A percentile compares a stretch with the other conserved stretches of the same genome.
Conservation (phyloP, 2,797 vertebrate species). For the Sebastes goodei region DNA sequence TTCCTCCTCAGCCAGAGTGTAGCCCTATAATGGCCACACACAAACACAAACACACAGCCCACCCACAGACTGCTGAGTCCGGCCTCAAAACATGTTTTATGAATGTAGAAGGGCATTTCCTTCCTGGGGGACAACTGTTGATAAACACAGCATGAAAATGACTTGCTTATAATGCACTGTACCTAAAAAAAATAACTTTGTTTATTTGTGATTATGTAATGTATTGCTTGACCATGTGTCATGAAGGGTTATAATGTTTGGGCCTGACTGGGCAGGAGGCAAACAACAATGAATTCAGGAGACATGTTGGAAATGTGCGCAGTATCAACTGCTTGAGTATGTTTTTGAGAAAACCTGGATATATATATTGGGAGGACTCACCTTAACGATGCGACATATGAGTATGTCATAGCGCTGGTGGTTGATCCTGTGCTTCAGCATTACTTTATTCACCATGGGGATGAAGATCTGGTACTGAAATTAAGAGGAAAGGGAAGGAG, state of each 20-base stretch:
- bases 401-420: conserved; percentile 97
- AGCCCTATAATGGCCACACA: conserved; percentile 85
- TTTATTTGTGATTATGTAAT: conserved; percentile 37
- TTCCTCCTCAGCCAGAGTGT: conserved; percentile 96
- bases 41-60: conserved; percentile 21
- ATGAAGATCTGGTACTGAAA: conserved; percentile 98
- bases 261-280: neutral
- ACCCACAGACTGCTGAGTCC: conserved; percentile 48
- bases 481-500: conserved; percentile 34
- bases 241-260: neutral
- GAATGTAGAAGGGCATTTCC: conserved; percentile 42
- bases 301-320: neutral
- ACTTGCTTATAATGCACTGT: conserved; percentile 19
- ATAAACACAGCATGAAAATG: conserved; percentile 51
- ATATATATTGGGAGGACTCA: conserved; percentile 57
- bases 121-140: conserved; percentile 35
- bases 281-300: neutral
- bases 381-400: conserved; percentile 98
- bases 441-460: conserved; percentile 99
- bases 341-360: neutral
- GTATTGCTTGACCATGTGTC: neutral
- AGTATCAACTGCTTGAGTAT: neutral
- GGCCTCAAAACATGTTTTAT: conserved; percentile 46
- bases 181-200: neutral
- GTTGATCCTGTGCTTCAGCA: conserved; percentile 94